phyloP scores from a whole-genome alignment of 2,797 vertebrate genomes.

The Chaetophractus vellerosus region DNA sequence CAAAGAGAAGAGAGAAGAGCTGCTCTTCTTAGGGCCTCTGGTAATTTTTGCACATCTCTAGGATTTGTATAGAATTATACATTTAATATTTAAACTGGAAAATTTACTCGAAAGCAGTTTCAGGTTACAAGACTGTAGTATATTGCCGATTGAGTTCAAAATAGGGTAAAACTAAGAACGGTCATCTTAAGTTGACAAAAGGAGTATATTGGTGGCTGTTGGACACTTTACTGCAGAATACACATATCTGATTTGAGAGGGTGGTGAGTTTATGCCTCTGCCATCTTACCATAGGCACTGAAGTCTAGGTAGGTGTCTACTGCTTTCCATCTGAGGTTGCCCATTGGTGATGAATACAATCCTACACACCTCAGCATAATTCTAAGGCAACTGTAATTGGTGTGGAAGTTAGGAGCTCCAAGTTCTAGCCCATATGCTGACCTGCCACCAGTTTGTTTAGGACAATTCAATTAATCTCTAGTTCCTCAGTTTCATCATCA shows the following conservation, averaged over 20 bases:
- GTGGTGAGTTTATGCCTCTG: neutral
- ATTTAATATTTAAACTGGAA: slow-evolving; percentile 58
- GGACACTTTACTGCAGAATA: neutral
- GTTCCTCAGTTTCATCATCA: neutral
- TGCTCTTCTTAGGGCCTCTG: neutral
- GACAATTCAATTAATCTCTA: neutral
- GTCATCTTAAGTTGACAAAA: neutral
- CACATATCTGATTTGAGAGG: neutral
- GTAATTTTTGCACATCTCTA: slow-evolving; percentile 9
- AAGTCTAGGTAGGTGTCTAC: neutral
- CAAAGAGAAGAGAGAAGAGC: neutral
- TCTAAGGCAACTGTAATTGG: neutral
- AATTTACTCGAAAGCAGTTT: neutral
- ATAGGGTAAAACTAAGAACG: neutral
- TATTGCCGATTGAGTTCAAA: neutral
- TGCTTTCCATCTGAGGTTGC: neutral
- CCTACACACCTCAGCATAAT: neutral
- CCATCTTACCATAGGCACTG: neutral
- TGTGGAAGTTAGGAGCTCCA: slow-evolving; percentile 25
- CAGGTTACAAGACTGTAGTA: neutral
- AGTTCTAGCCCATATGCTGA: slow-evolving; percentile 16
- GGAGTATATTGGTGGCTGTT: neutral
- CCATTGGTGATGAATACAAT: neutral
- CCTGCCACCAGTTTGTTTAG: neutral
- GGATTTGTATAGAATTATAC: slow-evolving; percentile 7